Base-by-base conservation (phyloP, 1,140 invertebrate genomes). In the Lasaia peninsularis region DNA sequence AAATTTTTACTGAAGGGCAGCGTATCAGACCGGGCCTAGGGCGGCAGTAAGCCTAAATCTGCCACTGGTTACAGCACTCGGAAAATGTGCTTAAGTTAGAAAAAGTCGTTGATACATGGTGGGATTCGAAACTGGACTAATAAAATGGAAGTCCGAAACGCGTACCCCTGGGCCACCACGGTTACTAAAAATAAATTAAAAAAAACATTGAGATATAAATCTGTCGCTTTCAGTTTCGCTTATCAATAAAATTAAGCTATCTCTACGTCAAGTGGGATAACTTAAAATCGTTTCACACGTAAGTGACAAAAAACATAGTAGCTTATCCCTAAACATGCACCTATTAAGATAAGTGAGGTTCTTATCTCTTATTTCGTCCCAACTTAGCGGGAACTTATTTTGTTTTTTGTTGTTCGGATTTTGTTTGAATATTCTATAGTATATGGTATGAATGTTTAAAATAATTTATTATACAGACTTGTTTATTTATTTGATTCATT, bases 311-410 rank as follows among this genome's bases (percentile, higher is more conserved):
- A 40, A 52, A 52, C 21, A 32, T 52, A 52, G 35, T n/a, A 65
- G 63, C 66, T 75, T 78, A 78, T 78, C 75, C 68, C 24, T 16
- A 58, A 70, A 75, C 73, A 77, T 60, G 62, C 53, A 21, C 48
- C 61, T 62, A 71, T 75, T 78, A 72, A 67, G 75, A 78, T 78
- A 75, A 75, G 50, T 56, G 55, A 33, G 24, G 28, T 51, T 59
- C 50, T 64, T 72, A 73, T 70, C 68, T 40, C 14, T 40, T 52
- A 14, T 31, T 31, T 33, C n/a, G 24, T 51, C 24, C 24, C 24
- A 28, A 28, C 14, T 32, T 11, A 28, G 24, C 7, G 24, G 28
- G 12, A 12, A 52, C 16, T 11, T 24, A 52, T 10, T 28, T 52
- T 6, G 14, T 18, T 9, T 49, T 49, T 21, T 18, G 20, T 49